phyloP scores from a whole-genome alignment of 2,113 vertebrate genomes.

The Corythornis cristatus region DNA sequence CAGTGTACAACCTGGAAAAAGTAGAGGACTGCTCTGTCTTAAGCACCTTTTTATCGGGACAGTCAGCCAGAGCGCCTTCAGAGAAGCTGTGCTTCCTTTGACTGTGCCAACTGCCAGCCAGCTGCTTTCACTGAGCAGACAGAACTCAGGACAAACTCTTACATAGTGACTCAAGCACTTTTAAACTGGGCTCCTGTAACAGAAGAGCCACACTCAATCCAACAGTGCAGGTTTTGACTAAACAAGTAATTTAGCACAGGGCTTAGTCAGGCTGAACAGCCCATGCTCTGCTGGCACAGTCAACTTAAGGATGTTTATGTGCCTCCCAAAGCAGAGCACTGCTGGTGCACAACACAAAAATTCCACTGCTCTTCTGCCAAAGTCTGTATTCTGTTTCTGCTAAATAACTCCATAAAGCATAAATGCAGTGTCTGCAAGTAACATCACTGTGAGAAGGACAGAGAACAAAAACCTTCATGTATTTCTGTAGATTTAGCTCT shows the following conservation, averaged over 20 bases:
- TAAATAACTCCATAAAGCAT: background rate
- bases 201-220: background rate
- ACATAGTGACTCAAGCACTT: background rate
- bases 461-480: background rate
- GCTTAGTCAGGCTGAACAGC: background rate
- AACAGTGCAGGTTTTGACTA: background rate
- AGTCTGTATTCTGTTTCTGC: background rate
- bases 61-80: background rate
- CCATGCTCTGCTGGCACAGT: background rate
- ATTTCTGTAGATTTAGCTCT: background rate
- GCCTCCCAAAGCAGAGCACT: background rate
- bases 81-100: background rate
- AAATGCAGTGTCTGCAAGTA: background rate
- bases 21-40: conserved; percentile 78
- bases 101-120: background rate
- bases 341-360: rapidly evolving
- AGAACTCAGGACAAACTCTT: background rate
- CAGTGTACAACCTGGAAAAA: conserved; percentile 79
- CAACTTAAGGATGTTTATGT: background rate
- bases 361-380: background rate
- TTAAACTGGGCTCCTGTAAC: background rate
- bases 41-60: conserved; percentile 75
- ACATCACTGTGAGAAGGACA: background rate
- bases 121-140: background rate
- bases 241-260: background rate